Percentiles rank a stretch among this genome's conserved stretches.
phyloP scores from a whole-genome alignment of 2,797 vertebrate genomes.

The Catostomus latipinnis region DNA sequence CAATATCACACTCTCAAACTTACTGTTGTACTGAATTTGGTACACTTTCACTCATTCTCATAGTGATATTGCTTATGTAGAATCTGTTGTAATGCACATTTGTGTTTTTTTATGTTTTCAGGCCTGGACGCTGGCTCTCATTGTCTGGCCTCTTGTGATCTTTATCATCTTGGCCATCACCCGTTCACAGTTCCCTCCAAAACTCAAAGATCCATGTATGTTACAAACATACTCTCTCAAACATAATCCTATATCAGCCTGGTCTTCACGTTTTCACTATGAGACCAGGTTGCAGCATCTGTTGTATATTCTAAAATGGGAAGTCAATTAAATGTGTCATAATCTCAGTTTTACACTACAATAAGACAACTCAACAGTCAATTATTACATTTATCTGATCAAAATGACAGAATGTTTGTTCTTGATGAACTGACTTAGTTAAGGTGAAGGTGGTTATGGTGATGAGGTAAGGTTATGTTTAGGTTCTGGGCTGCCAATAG shows the following conservation, averaged over 20 bases:
- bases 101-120: slow-evolving; percentile 55
- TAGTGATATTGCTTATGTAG: not conserved
- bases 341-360: not conserved
- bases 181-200: slow-evolving; percentile 74
- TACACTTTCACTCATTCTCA: too few species aligned
- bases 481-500: too few species aligned
- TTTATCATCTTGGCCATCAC: slow-evolving; percentile 80
- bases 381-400: not conserved
- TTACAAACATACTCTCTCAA: slow-evolving; percentile 42
- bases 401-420: not conserved
- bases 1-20: too few species aligned
- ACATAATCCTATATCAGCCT: not conserved
- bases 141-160: slow-evolving; percentile 80
- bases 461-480: not conserved
- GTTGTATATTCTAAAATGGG: not conserved
- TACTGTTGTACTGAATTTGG: too few species aligned
- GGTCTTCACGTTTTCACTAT: too few species aligned
- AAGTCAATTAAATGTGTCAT: not conserved
- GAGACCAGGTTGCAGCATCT: too few species aligned
- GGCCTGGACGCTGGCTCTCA: slow-evolving; percentile 79
- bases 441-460: not conserved
- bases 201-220: slow-evolving; percentile 72
- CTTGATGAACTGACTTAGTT: not conserved
- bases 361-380: not conserved
- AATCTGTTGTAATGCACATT: not conserved